Evolutionary conservation across 2,888 invertebrate species (phyloP), one percentile per base, ranked within the genome.

Genomic region (Brachyptera risi): DNA sequence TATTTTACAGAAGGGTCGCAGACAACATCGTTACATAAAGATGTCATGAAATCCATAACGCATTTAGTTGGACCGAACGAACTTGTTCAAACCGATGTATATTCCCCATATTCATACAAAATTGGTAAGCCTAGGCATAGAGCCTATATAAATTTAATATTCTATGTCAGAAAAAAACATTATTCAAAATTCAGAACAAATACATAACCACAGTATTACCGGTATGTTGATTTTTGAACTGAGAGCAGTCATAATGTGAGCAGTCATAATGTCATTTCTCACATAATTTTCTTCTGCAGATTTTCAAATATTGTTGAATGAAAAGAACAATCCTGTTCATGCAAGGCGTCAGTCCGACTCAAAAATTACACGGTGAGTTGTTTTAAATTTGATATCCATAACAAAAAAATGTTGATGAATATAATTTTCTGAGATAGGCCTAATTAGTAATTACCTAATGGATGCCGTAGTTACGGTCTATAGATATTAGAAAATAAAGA

Each of bases 21-120:
- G 9, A 58, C 58, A 40, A 61, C 58, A 15, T 65, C 63, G 37
- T 63, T 69, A 19, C 67, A 68, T 24, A 50, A 42, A 7, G 70
- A 71, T 51, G 69, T 71, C 0, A 44, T 60, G 13, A 62, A 61
- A 44, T 66, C 59, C 23, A 66, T 77, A 24, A 58, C 62, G 7
- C 66, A 72, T 44, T 61, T 75, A 24, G 63, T 72, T 17, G 71
- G 69, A 35, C 65, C 66, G 35, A 66, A 68, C 47, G 66, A 70
- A 11, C 61, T 65, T 27, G 61, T 77, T 27, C 54, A 66, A 54
- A 68, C 69, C 63, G 71, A 76, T 66, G 66, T 71, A 2, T 69
- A 70, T 24, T 73, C 76, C 1, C 77, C 79, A 0, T 79, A 79
- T 66, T 78, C 76, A 37, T 78, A 79, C 66, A 69, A 72, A 40